Evolutionary conservation across 2,113 vertebrate genomes (phyloP), one percentile per base, ranked within the genome.

Genomic region (Indicator maculatus): DNA sequence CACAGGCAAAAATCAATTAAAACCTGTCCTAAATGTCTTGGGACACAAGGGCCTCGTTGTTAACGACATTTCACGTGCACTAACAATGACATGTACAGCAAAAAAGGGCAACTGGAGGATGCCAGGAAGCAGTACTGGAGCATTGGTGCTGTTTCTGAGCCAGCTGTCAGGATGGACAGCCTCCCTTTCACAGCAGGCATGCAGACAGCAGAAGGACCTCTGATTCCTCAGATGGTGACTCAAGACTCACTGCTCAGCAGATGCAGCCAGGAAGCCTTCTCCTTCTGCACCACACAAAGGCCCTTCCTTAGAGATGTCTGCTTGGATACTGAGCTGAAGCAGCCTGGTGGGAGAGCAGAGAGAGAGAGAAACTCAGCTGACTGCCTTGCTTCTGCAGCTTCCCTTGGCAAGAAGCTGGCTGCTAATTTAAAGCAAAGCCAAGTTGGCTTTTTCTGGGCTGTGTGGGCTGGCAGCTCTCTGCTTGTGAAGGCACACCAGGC

Each of bases 361-460:
- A 13, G 7, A 12, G 41, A 64, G 72, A 74, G 76, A 78, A 33
- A 14, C 75, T 44, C 66, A 2, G 58, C 17, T 19, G 53, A 53
- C 70, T 91, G 75, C 3, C 65, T 52, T 38, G 59, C 90, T 79
- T 0, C 82, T 84, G 56, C 88, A 17, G 28, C 65, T 79, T 50
- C 79, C 86, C 55, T 24, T 92, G 94, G 80, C 94, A 80, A 61
- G 53, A 27, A 56, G 50, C 23, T 60, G 88, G 85, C 33, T 73
- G 93, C 63, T 83, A 73, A 94, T 88, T 88, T 83, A 82, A 91
- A 88, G 53, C 88, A 69, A 41, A 85, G 50, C 8, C 50, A 52
- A 52, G 5, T 13, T 88, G 90, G 59, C 27, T 91, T 88, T 82
- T 33, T 56, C 2, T 1, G 12, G 73, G 36, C 5, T 19, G 65